Conservation (phyloP, 2,113 vertebrate species). For the Alethe diademata region DNA sequence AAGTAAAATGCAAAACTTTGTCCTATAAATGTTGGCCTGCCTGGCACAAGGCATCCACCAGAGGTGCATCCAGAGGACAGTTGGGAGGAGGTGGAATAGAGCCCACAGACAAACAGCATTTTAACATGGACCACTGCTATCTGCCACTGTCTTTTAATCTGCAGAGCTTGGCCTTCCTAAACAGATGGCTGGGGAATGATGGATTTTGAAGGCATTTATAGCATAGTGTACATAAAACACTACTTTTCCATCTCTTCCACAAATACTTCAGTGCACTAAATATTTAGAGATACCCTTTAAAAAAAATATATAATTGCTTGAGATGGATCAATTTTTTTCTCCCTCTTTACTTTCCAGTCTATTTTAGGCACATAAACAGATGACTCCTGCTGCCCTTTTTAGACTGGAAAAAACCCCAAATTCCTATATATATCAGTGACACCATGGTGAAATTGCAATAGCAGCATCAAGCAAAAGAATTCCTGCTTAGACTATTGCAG, state of each 20-base stretch:
- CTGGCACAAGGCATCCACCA: background rate
- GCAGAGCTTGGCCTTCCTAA: background rate
- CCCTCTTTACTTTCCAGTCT: background rate
- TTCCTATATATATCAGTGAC: no score
- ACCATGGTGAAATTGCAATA: background rate
- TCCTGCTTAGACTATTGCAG: background rate
- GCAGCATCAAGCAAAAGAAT: background rate
- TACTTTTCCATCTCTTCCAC: background rate
- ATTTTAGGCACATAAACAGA: background rate
- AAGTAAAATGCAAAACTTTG: background rate
- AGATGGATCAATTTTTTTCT: background rate
- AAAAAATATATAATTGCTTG: background rate
- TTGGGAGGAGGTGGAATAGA: background rate
- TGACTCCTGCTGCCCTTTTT: background rate
- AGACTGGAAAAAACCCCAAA: accelerated
- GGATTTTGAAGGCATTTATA: background rate
- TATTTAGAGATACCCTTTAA: background rate
- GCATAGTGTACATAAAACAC: background rate
- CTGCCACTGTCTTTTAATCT: background rate
- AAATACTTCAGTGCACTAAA: background rate
- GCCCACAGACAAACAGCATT: background rate
- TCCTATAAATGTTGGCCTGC: background rate
- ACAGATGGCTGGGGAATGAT: background rate
- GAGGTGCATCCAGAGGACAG: background rate
- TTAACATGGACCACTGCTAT: background rate